Base-by-base conservation (phyloP, 2,888 invertebrate species). In the Palloptera scutellata region DNA sequence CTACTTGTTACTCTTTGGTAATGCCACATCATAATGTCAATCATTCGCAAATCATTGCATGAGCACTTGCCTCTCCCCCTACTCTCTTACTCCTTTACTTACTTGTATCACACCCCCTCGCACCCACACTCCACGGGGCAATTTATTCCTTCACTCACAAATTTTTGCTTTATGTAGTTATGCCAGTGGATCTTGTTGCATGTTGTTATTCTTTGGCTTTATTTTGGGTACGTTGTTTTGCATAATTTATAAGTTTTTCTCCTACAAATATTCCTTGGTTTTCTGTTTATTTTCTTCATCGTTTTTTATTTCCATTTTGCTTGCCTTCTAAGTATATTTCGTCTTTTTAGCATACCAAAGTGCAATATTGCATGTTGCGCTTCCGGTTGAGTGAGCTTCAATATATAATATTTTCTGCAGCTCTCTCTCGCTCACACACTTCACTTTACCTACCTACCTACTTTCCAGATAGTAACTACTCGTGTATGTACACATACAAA, bases 221-320 rank as follows among this genome's bases (percentile, higher is more conserved):
- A 52, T 53, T 60, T 59, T 52, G 17, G 17, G 40, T 59, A 61
- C 63, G 66, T 67, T 70, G 64, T 62, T 67, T 66, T 72, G 71
- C 69, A 72, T 72, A 70, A 66, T 68, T 70, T 68, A 70, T 66
- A 67, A 70, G 69, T 65, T 71, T 62, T 51, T 40, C 30, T 30
- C 30, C 6, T 30, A 30, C 2, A 30, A 30, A 30, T 30, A 30
- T 30, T 30, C 55, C 62, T 63, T 54, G 43, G 58, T 62, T 61
- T 53, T 53, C 43, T 61, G 54, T 58, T 54, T 42, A 51, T 20
- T 65, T 60, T 54, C 30, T 54, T 20, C 54, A 54, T 54, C 54
- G 13, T 20, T 45, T 45, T n/a, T 30, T 57, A 17, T 17, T 42
- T 41, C 58, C 42, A 17, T 41, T 41, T 58, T 19, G n/a, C 40